phyloP scores from a whole-genome alignment of 1,140 invertebrate genomes.

The Gryllus bimaculatus region DNA sequence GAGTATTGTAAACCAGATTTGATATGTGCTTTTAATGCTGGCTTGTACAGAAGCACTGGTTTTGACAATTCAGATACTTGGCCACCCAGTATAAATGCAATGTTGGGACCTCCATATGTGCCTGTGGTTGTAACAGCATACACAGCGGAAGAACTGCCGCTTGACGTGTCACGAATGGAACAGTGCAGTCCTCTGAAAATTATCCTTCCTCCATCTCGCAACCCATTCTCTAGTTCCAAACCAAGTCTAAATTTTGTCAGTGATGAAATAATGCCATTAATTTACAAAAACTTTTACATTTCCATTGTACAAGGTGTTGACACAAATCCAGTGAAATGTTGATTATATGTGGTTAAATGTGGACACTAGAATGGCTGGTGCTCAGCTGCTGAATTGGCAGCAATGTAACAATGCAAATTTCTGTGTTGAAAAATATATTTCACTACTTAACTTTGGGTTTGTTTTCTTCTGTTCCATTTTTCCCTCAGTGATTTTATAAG shows the following conservation, averaged over 20 bases:
- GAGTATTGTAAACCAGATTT: slow-evolving; percentile 44
- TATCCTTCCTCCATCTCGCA: slow-evolving; percentile 41
- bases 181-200: slow-evolving; percentile 37
- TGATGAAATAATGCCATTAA: slow-evolving; percentile 53
- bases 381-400: background rate
- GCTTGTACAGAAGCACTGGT: slow-evolving; percentile 52
- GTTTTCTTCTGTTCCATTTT: background rate
- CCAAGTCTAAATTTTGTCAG: slow-evolving; percentile 64
- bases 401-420: background rate
- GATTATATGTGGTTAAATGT: background rate
- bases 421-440: background rate
- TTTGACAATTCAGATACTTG: slow-evolving; percentile 52
- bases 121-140: slow-evolving; percentile 56
- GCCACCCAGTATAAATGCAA: slow-evolving; percentile 45
- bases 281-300: slow-evolving; percentile 61
- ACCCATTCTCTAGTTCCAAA: slow-evolving; percentile 53
- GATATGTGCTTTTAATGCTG: slow-evolving; percentile 58
- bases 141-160: slow-evolving; percentile 48
- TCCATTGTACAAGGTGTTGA: slow-evolving; percentile 20
- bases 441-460: background rate
- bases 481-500: too few relatives aligned
- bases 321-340: background rate
- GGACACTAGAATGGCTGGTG: background rate
- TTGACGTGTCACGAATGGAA: slow-evolving; percentile 45
- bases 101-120: slow-evolving; percentile 37